A percentile compares a stretch with the other conserved stretches of the same genome.
These are phyloP conservation scores for Alces alces DNA, from an alignment of 2,113 vertebrate genomes.

Conservation along the genomic window DNA sequence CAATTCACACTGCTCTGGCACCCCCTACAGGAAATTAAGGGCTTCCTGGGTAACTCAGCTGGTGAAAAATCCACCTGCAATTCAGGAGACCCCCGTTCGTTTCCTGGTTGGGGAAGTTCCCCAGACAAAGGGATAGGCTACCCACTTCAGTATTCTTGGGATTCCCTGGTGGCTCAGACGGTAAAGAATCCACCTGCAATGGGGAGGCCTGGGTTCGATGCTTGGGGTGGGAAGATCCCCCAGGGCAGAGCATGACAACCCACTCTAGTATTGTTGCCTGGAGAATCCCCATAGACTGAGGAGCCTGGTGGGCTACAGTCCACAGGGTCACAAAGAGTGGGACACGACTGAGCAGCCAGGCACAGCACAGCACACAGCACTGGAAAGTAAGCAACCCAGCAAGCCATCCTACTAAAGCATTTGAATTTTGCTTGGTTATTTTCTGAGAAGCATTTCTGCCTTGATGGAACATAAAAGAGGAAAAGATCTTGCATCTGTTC, in stretches of 20 bases:
- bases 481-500: background rate
- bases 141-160: background rate
- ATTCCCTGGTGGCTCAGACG: background rate
- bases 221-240: background rate
- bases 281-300: background rate
- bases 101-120: background rate
- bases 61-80: background rate
- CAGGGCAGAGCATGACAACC: background rate
- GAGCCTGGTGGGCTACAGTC: background rate
- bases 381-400: background rate
- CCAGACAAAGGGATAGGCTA: rapidly evolving
- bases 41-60: background rate
- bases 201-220: background rate
- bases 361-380: background rate
- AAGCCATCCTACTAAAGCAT: background rate
- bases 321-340: background rate
- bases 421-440: background rate
- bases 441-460: background rate
- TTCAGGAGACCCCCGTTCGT: background rate
- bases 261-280: background rate
- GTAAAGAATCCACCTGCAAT: background rate
- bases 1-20: background rate
- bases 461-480: background rate
- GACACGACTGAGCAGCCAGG: background rate
- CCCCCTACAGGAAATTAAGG: background rate